phyloP scores from a whole-genome alignment of 2,797 vertebrate species.

The Cercopithecus petaurista region DNA sequence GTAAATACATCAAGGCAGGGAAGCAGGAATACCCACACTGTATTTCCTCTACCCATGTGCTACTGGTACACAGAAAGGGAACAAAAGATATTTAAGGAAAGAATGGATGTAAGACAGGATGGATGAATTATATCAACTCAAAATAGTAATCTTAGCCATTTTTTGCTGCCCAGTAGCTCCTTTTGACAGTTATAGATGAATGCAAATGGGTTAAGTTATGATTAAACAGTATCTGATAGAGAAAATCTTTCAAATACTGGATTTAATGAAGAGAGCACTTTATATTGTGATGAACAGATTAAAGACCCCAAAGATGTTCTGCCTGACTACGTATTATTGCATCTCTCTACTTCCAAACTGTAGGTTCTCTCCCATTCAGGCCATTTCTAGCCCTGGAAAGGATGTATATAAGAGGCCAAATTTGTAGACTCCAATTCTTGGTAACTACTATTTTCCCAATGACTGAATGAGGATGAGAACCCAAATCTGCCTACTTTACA shows the following conservation, averaged over 20 bases:
- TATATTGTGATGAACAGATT: neutral
- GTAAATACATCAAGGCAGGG: neutral
- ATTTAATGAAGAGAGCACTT: neutral
- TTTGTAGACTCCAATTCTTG: neutral
- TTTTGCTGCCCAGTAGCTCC: neutral
- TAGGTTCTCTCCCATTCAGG: neutral
- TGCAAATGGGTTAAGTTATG: neutral
- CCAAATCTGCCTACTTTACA: neutral
- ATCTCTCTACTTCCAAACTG: neutral
- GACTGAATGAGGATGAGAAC: neutral
- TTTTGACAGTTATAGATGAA: neutral
- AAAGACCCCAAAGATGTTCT: neutral
- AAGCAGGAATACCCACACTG: neutral
- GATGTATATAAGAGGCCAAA: neutral
- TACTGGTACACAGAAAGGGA: neutral
- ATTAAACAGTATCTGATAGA: neutral
- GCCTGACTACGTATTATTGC: neutral
- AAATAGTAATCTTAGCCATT: neutral
- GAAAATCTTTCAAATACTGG: neutral
- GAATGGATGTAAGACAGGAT: neutral
- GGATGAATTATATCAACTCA: neutral
- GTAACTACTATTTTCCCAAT: neutral
- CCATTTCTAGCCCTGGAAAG: neutral
- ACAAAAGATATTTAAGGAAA: neutral
- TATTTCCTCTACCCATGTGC: neutral